These are phyloP conservation scores for Dendrolimus kikuchii DNA, from an alignment of 1,140 invertebrate genomes.

Conservation along the genomic window DNA sequence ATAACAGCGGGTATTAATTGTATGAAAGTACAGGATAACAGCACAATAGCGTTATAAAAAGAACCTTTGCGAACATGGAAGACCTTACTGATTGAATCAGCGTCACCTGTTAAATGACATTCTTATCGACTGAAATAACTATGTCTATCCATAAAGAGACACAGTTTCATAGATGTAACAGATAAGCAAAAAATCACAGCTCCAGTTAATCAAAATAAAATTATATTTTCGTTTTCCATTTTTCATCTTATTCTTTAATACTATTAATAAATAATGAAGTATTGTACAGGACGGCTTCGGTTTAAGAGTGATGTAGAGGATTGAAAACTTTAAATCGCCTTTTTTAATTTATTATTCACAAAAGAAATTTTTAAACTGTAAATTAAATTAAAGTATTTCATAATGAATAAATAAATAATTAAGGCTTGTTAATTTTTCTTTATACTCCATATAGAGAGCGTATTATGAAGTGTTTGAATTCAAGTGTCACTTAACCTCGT, in stretches of 20 bases:
- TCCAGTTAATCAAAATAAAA: conserved; percentile 68
- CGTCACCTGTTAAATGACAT: conserved; percentile 16
- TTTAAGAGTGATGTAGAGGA: conserved; percentile 49
- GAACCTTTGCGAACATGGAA: conserved; percentile 16
- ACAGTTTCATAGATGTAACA: conserved; percentile 46
- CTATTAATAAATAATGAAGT: conserved; percentile 68
- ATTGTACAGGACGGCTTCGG: conserved; percentile 55
- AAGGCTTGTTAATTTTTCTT: too few species aligned
- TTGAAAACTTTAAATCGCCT: background rate
- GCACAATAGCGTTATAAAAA: too few species aligned
- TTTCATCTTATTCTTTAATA: conserved; percentile 52
- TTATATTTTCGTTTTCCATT: conserved; percentile 56
- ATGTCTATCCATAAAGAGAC: conserved; percentile 18
- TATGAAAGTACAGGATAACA: too few species aligned
- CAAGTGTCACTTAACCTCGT: too few species aligned
- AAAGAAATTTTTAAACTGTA: background rate
- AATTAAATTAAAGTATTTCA: too few species aligned
- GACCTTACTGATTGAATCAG: conserved; percentile 30
- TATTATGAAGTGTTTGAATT: too few species aligned
- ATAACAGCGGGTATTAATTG: background rate
- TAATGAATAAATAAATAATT: too few species aligned
- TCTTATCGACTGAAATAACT: conserved; percentile 15
- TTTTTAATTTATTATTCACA: background rate
- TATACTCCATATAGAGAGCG: too few species aligned
- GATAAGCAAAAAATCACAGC: conserved; percentile 69